These are phyloP conservation scores for Acronicta aceris DNA, from an alignment of 2,888 invertebrate genomes.

Conservation along the genomic window DNA sequence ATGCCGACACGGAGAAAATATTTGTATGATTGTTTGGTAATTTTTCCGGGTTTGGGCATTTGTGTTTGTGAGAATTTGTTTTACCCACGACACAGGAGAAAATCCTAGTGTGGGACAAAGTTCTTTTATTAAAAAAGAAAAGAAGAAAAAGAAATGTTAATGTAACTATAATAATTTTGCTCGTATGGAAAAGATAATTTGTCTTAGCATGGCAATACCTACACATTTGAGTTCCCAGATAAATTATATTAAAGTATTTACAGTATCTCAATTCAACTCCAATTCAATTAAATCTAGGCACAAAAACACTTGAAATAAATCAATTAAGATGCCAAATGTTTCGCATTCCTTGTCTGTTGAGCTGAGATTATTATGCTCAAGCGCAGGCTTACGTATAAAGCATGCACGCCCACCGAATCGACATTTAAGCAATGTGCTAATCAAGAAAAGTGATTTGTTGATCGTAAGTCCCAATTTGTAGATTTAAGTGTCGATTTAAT, in stretches of 20 bases:
- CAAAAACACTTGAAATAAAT: constrained; percentile 28
- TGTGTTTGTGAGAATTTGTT: no score
- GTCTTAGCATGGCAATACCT: neutral
- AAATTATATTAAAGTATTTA: neutral
- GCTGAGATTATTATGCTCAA: neutral
- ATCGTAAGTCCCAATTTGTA: constrained; percentile 25
- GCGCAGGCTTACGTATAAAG: constrained; percentile 8
- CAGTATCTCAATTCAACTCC: constrained; percentile 11
- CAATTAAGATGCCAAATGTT: constrained; percentile 29
- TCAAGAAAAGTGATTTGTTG: constrained; percentile 28
- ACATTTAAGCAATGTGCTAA: constrained; percentile 12
- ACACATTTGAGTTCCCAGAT: constrained; percentile 3
- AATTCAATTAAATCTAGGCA: constrained; percentile 6
- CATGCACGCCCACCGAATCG: constrained; percentile 21
- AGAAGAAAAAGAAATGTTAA: no score
- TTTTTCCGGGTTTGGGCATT: no score
- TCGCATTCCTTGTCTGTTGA: constrained; percentile 20
- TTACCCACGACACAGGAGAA: no score
- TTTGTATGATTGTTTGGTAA: no score
- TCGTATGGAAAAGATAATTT: neutral
- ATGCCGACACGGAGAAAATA: no score
- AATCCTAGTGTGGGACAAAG: no score
- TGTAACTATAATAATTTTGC: no score
- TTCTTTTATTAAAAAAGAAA: no score
- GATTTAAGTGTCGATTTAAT: constrained; percentile 22